Base-by-base conservation (phyloP, 2,888 invertebrate species). In the Cosmorhoe ocellata region DNA sequence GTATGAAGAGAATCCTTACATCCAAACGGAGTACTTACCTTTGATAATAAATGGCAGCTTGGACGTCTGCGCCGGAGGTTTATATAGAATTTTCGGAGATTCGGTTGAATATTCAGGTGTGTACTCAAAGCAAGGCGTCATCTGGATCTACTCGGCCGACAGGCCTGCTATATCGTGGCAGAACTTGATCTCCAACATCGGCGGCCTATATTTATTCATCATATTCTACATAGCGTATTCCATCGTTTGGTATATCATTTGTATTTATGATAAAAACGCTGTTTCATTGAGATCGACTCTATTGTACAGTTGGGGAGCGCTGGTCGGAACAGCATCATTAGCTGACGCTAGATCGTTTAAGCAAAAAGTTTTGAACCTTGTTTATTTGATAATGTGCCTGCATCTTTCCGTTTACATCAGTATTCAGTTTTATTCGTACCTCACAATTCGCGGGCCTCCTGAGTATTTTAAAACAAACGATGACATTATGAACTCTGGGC, bases 31-130 rank as follows among this genome's bases (percentile, higher is more conserved):
- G 0, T 82, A 72, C 55, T 7, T 84, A 14, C 33, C 66, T 0
- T 72, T 71, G n/a, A 3, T 89, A 1, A 5, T 63, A 1, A 83
- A 88, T 53, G 81, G 78, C 2, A 81, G 73, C 26, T 57, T 88
- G 1, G 84, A 89, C 31, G 61, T 67, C 0, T 77, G 77, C 39
- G 83, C 80, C 6, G 87, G 89, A 0, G 88, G 87, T 0, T 57
- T 81, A 0, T 84, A 81, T 26, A 71, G 79, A 49, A 56, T 79
- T 2, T 85, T 75, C 30, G 83, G 80, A 5, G 71, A 81, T n/a
- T 1, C 51, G 0, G 77, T 88, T 0, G 72, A 68, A 2, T 89
- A 87, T 53, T 84, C 86, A 1, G 87, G 87, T 0, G 48, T 76
- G 1, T 87, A 88, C 45, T 64, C 65, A 0, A 65, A 70, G 12